Evolutionary conservation across 2,113 vertebrate species (phyloP).

Genomic region (Nematolebias whitei): DNA sequence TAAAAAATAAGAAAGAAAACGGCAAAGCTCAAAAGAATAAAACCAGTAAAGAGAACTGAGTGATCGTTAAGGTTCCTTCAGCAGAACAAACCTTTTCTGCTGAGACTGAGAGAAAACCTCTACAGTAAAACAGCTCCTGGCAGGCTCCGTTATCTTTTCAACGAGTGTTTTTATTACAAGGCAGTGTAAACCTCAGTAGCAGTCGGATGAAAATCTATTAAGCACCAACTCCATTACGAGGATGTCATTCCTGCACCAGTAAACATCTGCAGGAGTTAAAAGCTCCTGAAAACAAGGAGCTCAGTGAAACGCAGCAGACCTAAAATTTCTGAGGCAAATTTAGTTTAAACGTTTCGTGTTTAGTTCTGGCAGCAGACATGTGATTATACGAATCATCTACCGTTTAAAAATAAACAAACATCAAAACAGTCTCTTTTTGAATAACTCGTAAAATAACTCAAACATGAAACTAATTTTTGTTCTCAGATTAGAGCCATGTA

Average conservation of each 20-base stretch:
- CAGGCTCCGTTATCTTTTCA: background rate
- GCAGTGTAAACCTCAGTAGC: background rate
- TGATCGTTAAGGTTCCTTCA: no score
- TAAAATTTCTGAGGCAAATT: background rate
- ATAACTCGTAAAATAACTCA: background rate
- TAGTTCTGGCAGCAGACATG: no score
- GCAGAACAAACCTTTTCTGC: no score
- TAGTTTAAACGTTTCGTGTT: no score
- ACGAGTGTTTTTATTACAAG: background rate
- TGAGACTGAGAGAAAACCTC: no score
- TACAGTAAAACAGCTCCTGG: background rate
- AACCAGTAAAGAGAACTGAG: no score
- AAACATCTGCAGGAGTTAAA: background rate
- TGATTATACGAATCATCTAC: no score
- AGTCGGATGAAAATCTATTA: background rate
- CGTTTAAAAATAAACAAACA: no score
- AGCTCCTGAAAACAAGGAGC: background rate
- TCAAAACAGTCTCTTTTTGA: background rate
- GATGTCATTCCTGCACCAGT: background rate
- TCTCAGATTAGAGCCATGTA: background rate
- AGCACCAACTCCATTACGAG: background rate
- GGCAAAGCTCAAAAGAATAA: no score
- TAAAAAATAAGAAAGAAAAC: no score
- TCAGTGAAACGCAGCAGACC: background rate
- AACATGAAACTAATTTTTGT: background rate